Base-by-base conservation (phyloP, 1,140 invertebrate genomes). In the Drosophila oshimai region DNA sequence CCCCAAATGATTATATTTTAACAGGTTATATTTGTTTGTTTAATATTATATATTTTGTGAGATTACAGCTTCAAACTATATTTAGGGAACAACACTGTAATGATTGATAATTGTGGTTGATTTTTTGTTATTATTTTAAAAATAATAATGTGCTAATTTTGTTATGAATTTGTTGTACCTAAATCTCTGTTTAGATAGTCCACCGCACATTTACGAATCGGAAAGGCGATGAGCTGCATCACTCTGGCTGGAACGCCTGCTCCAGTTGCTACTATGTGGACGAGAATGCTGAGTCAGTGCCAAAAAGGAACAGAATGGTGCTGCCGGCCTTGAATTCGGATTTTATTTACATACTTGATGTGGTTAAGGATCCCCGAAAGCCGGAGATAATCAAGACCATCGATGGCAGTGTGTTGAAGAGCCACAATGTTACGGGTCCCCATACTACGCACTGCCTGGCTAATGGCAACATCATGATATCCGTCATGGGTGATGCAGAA, bases 181-280 rank as follows among this genome's bases (percentile, higher is more conserved):
- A n/a, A n/a, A n/a, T n/a, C n/a, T 9, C 10, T 44, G 0, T 89
- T 0, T 81, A 99, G 98, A 95, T 99, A 2, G 95, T 99, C 44
- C 95, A 97, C 89, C 95, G 97, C 41, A 93, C 97, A 0, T 93
- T 94, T 57, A 95, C 98, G 81, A 94, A 94, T n/a, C 91, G 95
- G 49, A 86, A 93, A 4, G 96, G 95, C 1, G 97, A 99, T 88
- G 98, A 99, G 91, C 90, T 99, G 0, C 98, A 99, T 90, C 98
- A 99, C 89, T 95, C 94, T 12, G 98, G 98, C 0, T 99, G 98
- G 98, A 99, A 99, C 89, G 94, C 97, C 6, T 99, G 98, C 90
- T 98, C 97, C 68, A 98, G 97, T 91, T 99, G 97, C 90, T 92
- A 95, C 89, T 78, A 91, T 44, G 78, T 90, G 1, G 89, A 90